Percentiles rank a stretch among this genome's conserved stretches.
phyloP scores from a whole-genome alignment of 2,888 invertebrate species.

The Andricus quercusramuli region DNA sequence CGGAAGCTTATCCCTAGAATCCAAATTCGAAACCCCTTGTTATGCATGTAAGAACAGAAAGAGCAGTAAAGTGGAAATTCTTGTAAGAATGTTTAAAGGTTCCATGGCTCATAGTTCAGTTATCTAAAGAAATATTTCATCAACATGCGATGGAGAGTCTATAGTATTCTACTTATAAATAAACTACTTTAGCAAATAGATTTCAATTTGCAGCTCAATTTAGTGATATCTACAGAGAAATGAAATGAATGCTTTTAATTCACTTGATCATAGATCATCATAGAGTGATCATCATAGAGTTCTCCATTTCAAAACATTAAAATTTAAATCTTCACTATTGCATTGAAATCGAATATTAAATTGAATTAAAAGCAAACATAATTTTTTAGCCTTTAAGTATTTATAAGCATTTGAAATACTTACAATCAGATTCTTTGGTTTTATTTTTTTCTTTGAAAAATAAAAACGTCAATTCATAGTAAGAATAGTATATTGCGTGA shows the following conservation, averaged over 20 bases:
- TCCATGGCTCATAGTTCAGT: neutral
- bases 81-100: neutral
- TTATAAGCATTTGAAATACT: no score
- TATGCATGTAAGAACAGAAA: neutral
- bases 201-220: neutral
- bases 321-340: neutral
- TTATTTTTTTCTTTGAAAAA: no score
- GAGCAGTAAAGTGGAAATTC: neutral
- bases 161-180: neutral
- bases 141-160: neutral
- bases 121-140: slow-evolving; percentile 7
- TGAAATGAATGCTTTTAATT: slow-evolving; percentile 22
- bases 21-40: neutral
- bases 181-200: neutral
- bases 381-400: no score
- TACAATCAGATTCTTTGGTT: no score
- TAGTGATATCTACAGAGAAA: slow-evolving; percentile 10
- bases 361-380: no score
- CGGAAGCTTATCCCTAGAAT: neutral
- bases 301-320: neutral
- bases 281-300: no score
- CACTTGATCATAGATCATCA: neutral
- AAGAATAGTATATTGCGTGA: no score
- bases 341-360: no score
- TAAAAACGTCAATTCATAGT: no score